phyloP scores from a whole-genome alignment of 2,113 vertebrate species.

The Apistogramma diplotaenia region DNA sequence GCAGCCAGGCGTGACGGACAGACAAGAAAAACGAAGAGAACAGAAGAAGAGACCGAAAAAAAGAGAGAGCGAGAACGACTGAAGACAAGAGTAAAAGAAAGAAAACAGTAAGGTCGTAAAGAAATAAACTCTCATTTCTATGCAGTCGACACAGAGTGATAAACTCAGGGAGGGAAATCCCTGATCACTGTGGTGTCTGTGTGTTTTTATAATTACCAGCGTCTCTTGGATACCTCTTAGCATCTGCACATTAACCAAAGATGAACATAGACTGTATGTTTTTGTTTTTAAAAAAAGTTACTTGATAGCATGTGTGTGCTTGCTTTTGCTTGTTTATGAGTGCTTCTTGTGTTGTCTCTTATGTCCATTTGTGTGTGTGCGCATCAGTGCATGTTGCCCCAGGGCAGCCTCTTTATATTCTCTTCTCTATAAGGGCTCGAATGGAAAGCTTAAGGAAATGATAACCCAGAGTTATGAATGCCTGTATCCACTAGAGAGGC shows the following conservation, averaged over 20 bases:
- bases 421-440: conserved; percentile 38
- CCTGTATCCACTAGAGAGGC: conserved; percentile 37
- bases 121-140: conserved; percentile 15
- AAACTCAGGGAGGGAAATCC: conserved; percentile 60
- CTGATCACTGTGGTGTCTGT: conserved; percentile 14
- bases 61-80: conserved; percentile 44
- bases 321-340: conserved; percentile 35
- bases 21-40: conserved; percentile 15
- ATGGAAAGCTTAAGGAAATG: conserved; percentile 68
- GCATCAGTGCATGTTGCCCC: background rate
- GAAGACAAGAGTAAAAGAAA: conserved; percentile 1
- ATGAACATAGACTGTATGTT: conserved; percentile 22
- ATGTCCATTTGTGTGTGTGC: background rate
- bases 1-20: conserved; percentile 52
- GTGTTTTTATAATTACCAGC: conserved; percentile 40
- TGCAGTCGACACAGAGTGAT: conserved; percentile 47
- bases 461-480: conserved; percentile 67
- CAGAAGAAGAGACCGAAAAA: conserved; percentile 5
- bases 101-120: background rate
- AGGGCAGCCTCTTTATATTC: conserved; percentile 46
- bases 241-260: conserved; percentile 54
- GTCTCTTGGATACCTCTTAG: conserved; percentile 51
- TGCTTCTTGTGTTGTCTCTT: background rate
- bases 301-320: conserved; percentile 14
- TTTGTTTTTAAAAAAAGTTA: conserved; percentile 8